Conservation (phyloP, 2,888 invertebrate species). For the Brassicogethes aeneus region DNA sequence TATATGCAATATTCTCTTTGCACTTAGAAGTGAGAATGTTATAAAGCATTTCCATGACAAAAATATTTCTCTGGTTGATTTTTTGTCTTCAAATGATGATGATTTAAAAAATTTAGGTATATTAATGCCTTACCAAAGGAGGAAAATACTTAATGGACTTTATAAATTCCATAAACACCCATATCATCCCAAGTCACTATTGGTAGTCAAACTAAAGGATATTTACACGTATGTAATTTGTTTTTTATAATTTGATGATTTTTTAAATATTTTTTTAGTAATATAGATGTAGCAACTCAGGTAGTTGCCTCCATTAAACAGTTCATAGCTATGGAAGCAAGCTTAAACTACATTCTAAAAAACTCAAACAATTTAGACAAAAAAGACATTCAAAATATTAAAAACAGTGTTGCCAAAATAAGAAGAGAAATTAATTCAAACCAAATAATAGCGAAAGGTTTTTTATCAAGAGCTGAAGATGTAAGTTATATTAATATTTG, state of each 20-base stretch:
- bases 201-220: conserved; percentile 32
- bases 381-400: conserved; percentile 12
- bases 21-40: conserved; percentile 50
- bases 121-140: conserved; percentile 50
- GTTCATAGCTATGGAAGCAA: conserved; percentile 48
- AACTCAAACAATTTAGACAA: conserved; percentile 29
- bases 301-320: conserved; percentile 50
- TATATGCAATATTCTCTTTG: conserved; percentile 48
- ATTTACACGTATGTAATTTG: conserved; percentile 35
- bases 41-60: conserved; percentile 41
- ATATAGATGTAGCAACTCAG: conserved; percentile 46
- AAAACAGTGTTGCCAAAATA: conserved; percentile 11
- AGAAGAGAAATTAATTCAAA: conserved; percentile 12
- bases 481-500: conserved; percentile 14
- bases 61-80: conserved; percentile 46
- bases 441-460: conserved; percentile 7
- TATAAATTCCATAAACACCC: conserved; percentile 49
- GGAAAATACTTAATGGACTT: conserved; percentile 46
- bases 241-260: conserved; percentile 4
- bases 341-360: conserved; percentile 46
- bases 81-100: conserved; percentile 49
- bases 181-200: conserved; percentile 45
- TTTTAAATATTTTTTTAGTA: conserved; percentile 38
- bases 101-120: conserved; percentile 51
- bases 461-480: conserved; percentile 15